phyloP scores from a whole-genome alignment of 2,888 invertebrate genomes.

The Drosophila histrio region DNA sequence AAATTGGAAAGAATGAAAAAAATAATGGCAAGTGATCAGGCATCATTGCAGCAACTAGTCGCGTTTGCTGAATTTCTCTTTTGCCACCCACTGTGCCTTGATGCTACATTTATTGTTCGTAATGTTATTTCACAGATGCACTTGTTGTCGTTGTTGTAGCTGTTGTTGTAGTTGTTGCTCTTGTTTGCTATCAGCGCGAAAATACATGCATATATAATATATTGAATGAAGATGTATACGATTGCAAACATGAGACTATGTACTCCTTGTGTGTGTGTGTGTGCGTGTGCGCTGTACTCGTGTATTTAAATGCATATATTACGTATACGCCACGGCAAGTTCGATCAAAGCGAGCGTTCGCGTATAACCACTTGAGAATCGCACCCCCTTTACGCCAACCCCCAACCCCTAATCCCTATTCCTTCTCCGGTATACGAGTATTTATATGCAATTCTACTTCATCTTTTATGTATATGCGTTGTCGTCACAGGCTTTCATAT shows the following conservation, averaged over 20 bases:
- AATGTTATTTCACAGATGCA: constrained; percentile 60
- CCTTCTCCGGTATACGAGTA: constrained; percentile 35
- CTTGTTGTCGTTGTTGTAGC: constrained; percentile 34
- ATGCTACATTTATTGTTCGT: constrained; percentile 49
- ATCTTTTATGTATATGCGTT: constrained; percentile 75
- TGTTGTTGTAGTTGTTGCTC: constrained; percentile 21
- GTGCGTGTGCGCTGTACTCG: constrained; percentile 5
- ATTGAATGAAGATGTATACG: constrained; percentile 64
- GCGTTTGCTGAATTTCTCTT: constrained; percentile 19
- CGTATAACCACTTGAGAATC: constrained; percentile 65
- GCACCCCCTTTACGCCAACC: constrained; percentile 21
- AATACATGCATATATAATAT: constrained; percentile 44
- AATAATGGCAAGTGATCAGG: constrained; percentile 3
- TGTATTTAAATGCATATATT: constrained; percentile 66
- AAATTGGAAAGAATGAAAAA: not conserved
- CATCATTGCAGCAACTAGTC: constrained; percentile 2
- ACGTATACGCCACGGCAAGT: constrained; percentile 67
- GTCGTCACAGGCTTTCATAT: constrained; percentile 73
- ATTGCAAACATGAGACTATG: constrained; percentile 41
- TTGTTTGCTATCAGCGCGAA: constrained; percentile 40
- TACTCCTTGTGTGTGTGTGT: constrained; percentile 13
- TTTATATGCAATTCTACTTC: constrained; percentile 78
- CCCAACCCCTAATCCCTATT: not conserved
- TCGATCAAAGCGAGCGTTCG: constrained; percentile 63
- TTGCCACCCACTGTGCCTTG: constrained; percentile 28